Evolutionary conservation across 2,113 vertebrate genomes (phyloP).

Genomic region (Microcebus jonahi): DNA sequence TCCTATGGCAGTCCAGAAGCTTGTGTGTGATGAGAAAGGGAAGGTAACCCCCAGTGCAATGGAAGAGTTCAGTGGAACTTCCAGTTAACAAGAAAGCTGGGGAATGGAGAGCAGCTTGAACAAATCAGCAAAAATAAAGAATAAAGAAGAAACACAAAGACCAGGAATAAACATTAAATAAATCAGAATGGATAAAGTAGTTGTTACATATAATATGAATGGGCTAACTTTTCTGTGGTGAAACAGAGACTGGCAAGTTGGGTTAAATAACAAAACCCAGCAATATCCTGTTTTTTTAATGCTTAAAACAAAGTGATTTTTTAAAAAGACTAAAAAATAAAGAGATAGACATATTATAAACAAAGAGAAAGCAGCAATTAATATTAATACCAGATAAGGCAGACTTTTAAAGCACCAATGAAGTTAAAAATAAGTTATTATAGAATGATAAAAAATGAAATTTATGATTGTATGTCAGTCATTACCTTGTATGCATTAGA

Average conservation of each 20-base stretch:
- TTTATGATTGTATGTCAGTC: not conserved
- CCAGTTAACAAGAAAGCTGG: not conserved
- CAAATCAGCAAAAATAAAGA: not conserved
- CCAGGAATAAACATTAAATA: not conserved
- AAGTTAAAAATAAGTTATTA: not conserved
- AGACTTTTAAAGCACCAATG: not conserved
- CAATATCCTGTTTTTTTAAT: not conserved
- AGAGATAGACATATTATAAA: not conserved
- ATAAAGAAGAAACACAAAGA: not conserved
- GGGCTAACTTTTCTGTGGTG: not conserved
- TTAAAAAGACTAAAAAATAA: not conserved
- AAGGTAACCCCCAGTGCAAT: not conserved
- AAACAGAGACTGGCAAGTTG: not conserved
- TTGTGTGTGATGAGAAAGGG: not conserved
- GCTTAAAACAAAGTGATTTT: not conserved
- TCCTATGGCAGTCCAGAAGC: not conserved
- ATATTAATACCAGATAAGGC: not conserved
- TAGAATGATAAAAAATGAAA: not conserved
- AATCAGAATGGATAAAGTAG: not conserved
- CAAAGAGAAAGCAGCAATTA: not conserved
- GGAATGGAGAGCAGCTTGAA: not conserved
- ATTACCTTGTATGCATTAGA: not conserved
- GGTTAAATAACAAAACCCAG: not conserved
- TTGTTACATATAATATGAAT: not conserved
- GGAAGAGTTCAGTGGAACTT: not conserved